These are phyloP conservation scores for Dynastes grantii DNA, from an alignment of 2,888 invertebrate genomes.

Conservation along the genomic window DNA sequence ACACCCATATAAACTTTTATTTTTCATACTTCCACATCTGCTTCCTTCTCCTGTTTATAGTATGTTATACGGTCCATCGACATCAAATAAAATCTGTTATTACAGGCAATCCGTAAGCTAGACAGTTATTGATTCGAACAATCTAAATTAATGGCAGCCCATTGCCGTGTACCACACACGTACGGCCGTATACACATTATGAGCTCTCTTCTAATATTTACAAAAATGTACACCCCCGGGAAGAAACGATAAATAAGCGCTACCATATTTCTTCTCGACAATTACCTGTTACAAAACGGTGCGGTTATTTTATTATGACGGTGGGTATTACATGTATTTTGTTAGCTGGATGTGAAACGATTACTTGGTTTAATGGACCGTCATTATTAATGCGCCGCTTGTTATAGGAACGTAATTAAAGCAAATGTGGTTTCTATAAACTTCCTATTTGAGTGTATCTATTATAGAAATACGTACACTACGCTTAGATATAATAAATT, in stretches of 20 bases:
- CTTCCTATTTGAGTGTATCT: too few relatives aligned
- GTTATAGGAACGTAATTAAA: constrained; percentile 19
- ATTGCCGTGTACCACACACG: constrained; percentile 30
- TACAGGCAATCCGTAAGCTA: constrained; percentile 32
- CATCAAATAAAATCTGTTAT: constrained; percentile 32
- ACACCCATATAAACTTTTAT: too few relatives aligned
- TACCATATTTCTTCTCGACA: constrained; percentile 35
- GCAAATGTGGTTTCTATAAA: background rate
- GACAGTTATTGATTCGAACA: constrained; percentile 51
- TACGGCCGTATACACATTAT: background rate
- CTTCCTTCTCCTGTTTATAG: too few relatives aligned
- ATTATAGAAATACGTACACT: too few relatives aligned
- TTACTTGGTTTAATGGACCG: constrained; percentile 31
- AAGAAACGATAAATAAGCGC: constrained; percentile 32
- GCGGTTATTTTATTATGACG: constrained; percentile 22
- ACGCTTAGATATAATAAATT: too few relatives aligned
- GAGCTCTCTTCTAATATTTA: constrained; percentile 37
- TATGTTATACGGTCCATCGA: background rate
- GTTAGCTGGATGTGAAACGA: constrained; percentile 28
- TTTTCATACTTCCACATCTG: too few relatives aligned
- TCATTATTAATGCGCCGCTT: constrained; percentile 23
- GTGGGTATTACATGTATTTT: constrained; percentile 8
- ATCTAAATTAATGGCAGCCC: constrained; percentile 38
- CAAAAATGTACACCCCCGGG: constrained; percentile 42
- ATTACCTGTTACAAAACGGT: constrained; percentile 14